phyloP scores from a whole-genome alignment of 2,888 invertebrate species.

The Rhingia campestris region DNA sequence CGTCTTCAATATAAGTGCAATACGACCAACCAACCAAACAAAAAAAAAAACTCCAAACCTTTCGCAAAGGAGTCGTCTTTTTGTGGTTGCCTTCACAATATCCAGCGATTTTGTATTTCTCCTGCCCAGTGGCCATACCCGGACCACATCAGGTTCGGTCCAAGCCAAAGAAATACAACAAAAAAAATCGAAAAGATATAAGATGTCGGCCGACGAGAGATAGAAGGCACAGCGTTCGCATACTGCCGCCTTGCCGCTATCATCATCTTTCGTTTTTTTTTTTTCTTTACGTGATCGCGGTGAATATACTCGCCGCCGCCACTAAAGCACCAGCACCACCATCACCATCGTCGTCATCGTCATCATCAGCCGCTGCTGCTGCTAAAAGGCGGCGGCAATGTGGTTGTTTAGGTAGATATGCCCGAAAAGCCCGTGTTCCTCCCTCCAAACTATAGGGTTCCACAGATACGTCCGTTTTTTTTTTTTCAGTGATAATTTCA shows the following conservation, averaged over 20 bases:
- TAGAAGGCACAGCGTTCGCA: constrained; percentile 62
- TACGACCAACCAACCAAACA: neutral
- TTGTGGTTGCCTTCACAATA: constrained; percentile 7
- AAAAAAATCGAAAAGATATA: constrained; percentile 75
- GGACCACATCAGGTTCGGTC: constrained; percentile 75
- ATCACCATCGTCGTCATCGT: constrained; percentile 30
- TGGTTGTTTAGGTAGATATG: constrained; percentile 50
- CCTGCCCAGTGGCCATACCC: constrained; percentile 60
- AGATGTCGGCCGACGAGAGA: constrained; percentile 75
- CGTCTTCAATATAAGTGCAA: constrained; percentile 31
- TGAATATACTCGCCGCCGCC: constrained; percentile 54
- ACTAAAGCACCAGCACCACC: constrained; percentile 20
- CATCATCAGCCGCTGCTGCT: constrained; percentile 54
- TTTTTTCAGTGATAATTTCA: constrained; percentile 70
- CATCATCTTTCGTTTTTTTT: constrained; percentile 62
- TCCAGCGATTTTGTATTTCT: constrained; percentile 42
- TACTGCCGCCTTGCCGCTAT: constrained; percentile 64
- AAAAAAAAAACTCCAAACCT: constrained; percentile 30
- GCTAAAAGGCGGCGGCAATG: constrained; percentile 50
- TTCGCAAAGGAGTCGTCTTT: constrained; percentile 44
- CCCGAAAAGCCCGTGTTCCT: constrained; percentile 36
- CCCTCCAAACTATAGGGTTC: constrained; percentile 59
- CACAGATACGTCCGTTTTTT: constrained; percentile 20
- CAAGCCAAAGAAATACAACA: constrained; percentile 76
- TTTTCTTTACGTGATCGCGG: constrained; percentile 49